phyloP scores from a whole-genome alignment of 2,888 invertebrate species.

The Bellardia pandia region DNA sequence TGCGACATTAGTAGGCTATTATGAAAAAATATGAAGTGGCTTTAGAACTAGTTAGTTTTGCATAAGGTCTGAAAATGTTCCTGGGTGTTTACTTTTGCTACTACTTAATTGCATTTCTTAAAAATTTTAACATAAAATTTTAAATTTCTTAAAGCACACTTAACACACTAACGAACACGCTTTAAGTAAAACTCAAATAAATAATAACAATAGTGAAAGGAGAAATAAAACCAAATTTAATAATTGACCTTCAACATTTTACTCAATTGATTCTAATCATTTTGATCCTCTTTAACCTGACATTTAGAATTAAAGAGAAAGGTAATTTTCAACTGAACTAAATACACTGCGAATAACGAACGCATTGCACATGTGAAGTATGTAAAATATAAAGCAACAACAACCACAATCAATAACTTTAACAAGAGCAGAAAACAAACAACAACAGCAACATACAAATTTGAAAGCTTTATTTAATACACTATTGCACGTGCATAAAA shows the following conservation, averaged over 20 bases:
- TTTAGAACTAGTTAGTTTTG: too few relatives aligned
- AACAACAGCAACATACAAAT: conserved; percentile 11
- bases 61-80: too few relatives aligned
- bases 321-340: conserved; percentile 19
- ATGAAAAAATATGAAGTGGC: too few relatives aligned
- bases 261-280: conserved; percentile 60
- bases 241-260: conserved; percentile 62
- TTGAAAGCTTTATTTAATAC: conserved; percentile 44
- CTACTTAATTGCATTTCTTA: too few relatives aligned
- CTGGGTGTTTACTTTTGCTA: too few relatives aligned
- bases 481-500: conserved; percentile 50
- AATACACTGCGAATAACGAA: conserved; percentile 8
- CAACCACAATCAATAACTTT: neutral
- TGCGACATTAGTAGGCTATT: too few relatives aligned
- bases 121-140: too few relatives aligned
- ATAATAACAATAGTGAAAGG: neutral
- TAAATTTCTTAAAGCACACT: neutral
- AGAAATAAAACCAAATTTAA: conserved; percentile 30
- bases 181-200: neutral
- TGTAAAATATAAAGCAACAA: neutral
- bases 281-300: conserved; percentile 60
- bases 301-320: conserved; percentile 41
- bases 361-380: too few relatives aligned
- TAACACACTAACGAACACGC: neutral
- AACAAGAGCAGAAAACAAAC: neutral